Evolutionary conservation across 2,113 vertebrate species (phyloP), one percentile per base, ranked within the genome.

Genomic region (Xiphias gladius): DNA sequence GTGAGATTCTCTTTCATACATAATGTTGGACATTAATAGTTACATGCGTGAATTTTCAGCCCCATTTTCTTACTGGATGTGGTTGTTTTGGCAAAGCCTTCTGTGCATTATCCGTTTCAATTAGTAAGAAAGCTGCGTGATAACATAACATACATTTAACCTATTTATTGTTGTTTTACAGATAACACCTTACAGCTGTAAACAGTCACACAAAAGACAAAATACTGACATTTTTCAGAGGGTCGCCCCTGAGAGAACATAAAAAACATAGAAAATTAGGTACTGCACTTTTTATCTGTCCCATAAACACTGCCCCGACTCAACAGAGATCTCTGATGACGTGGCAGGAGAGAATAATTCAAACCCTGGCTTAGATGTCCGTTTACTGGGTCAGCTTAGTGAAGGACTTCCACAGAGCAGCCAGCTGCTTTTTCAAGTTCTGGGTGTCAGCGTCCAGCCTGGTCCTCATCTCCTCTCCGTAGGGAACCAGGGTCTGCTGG

Each of bases 401-500:
- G 77, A 93, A 92, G 17, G 86, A 70, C 20, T 86, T 66, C 94
- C 92, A 94, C 30, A 92, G 75, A 4, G 79, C n/a, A 0, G 35
- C 16, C 20, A 92, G 78, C 68, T 82, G 78, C 43, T 48, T 54
- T 84, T 89, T 90, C 81, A 95, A 77, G 64, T 84, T 82, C 74
- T 94, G 86, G 11, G 80, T 6, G 5, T 87, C 86, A 16, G 84
- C 39, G 22, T 90, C 80, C 67, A 95, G 62, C 43, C 84, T 86
- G 61, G 68, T 73, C 57, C 1, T 88, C 79, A 92, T 79, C 54
- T 91, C 86, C 28, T 94, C 88, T 3, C 90, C 88, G 7, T 83
- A 89, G 0, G 87, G 88, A 20, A 30, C 30, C 82, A 94, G 66
- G 13, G 30, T 93, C 79, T 92, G 70, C 86, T 93, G 94, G 71